These are phyloP conservation scores for Nyctereutes procyonoides DNA, from an alignment of 2,113 vertebrate species.

Conservation along the genomic window DNA sequence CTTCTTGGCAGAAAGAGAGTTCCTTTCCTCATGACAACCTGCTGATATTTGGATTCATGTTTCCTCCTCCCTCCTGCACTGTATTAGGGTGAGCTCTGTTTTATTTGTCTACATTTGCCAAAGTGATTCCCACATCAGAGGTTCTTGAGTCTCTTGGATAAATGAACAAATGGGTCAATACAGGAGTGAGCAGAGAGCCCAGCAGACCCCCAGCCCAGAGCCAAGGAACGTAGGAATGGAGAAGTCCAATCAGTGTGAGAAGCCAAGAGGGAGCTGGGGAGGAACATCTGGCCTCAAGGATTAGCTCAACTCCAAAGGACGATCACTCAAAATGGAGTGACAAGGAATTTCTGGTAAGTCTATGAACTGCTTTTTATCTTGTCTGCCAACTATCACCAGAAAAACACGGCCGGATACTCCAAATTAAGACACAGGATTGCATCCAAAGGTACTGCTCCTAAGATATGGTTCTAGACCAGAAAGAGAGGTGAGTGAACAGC, in stretches of 20 bases:
- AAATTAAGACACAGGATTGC: neutral
- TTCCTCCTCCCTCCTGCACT: accelerated
- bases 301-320: neutral
- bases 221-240: accelerated
- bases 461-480: neutral
- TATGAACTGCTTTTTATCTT: neutral
- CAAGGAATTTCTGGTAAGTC: neutral
- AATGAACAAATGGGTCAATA: conserved; percentile 6
- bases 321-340: neutral
- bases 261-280: neutral
- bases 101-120: neutral
- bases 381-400: conserved; percentile 36
- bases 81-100: neutral
- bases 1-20: neutral
- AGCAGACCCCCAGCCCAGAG: neutral
- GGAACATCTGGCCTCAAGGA: neutral
- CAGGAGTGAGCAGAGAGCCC: neutral
- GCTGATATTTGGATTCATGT: accelerated
- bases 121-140: neutral
- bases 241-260: neutral
- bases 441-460: neutral
- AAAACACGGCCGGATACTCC: neutral
- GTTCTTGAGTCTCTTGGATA: conserved; percentile 1
- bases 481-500: neutral
- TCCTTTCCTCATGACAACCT: neutral